Evolutionary conservation across 2,797 vertebrate species (phyloP).

Genomic region (Numenius phaeopus): DNA sequence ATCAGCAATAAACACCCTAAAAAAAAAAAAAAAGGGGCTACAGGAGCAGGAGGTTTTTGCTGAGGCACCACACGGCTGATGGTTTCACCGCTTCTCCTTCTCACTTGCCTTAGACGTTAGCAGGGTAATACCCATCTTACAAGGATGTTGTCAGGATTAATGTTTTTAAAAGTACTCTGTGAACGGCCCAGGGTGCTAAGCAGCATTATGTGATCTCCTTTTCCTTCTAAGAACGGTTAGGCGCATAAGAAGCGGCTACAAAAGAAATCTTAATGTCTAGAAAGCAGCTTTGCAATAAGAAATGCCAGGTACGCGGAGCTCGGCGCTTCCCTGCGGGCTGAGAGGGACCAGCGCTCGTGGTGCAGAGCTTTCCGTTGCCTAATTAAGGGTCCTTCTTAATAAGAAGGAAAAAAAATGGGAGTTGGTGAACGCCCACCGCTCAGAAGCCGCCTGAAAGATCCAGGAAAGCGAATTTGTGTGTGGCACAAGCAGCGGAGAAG

Average conservation of each 20-base stretch:
- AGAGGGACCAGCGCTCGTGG: fast-evolving
- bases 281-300: too few relatives aligned
- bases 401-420: neutral
- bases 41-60: neutral
- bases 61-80: fast-evolving
- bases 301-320: fast-evolving
- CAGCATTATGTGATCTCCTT: neutral
- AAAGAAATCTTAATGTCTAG: too few relatives aligned
- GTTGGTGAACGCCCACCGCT: neutral
- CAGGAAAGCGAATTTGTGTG: neutral
- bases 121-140: neutral
- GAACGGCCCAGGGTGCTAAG: neutral
- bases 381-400: neutral
- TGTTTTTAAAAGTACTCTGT: neutral
- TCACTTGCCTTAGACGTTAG: fast-evolving
- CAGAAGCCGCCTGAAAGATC: neutral
- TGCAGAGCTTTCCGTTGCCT: neutral
- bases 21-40: fast-evolving
- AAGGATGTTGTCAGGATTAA: neutral
- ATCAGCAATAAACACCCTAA: fast-evolving
- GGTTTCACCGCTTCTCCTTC: neutral
- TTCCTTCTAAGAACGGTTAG: neutral
- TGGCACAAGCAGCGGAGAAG: neutral
- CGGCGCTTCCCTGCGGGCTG: neutral
- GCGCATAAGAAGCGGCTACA: neutral